phyloP scores from a whole-genome alignment of 2,113 vertebrate species.

The Ciconia stormi region DNA sequence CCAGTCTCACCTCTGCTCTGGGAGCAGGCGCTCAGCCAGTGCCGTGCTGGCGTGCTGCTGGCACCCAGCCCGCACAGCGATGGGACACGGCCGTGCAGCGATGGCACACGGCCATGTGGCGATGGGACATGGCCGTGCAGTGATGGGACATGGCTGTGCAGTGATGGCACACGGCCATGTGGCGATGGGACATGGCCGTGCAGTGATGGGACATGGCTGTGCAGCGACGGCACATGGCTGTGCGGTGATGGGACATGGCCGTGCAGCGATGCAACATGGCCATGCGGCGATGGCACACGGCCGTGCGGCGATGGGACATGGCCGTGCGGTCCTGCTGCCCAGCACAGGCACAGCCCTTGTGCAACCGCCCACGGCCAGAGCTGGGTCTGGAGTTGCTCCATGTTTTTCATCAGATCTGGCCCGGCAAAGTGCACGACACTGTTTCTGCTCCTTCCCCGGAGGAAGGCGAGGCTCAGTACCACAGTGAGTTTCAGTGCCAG shows the following conservation, averaged over 20 bases:
- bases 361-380: not conserved
- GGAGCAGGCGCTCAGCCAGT: not conserved
- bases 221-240: not conserved
- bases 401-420: not conserved
- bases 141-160: not conserved
- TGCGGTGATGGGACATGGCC: not conserved
- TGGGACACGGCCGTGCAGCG: not conserved
- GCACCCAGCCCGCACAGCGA: not conserved
- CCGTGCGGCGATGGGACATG: rapidly evolving
- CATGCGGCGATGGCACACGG: rapidly evolving
- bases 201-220: not conserved
- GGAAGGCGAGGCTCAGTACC: not conserved
- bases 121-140: not conserved
- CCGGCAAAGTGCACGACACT: rapidly evolving
- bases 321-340: rapidly evolving
- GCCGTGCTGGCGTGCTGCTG: not conserved
- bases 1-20: not conserved
- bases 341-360: not conserved
- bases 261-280: not conserved
- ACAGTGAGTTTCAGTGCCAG: not conserved
- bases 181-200: not conserved
- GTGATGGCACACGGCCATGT: rapidly evolving
- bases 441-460: not conserved
- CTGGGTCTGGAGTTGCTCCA: not conserved
- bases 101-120: not conserved